Base-by-base conservation (phyloP, 1,140 invertebrate species). In the Adelges cooleyi region DNA sequence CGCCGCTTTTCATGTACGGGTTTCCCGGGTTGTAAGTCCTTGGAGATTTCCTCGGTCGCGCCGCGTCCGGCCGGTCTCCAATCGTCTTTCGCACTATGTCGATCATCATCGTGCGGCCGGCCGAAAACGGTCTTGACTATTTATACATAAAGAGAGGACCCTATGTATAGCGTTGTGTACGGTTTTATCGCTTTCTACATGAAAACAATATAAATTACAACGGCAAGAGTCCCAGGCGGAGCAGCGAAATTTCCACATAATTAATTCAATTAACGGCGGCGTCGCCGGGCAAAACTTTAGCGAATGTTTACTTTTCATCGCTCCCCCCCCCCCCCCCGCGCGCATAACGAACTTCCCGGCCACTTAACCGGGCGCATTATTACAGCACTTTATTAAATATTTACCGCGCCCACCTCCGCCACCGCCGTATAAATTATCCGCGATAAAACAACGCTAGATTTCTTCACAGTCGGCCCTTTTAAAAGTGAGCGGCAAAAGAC, bases 231-330 rank as follows among this genome's bases (percentile, higher is more conserved):
- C 40, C 44, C 13, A 11, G 17, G 10, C 25, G 25, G 42, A 44
- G 54, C n/a, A 44, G 54, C n/a, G 17, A 62, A 62, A 62, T 62
- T 62, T 48, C 42, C 56, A 46, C 56, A 48, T 48, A 62, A 62
- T 62, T 62, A 62, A 62, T 62, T 62, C 23, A 44, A 59, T 59
- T 59, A 59, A 27, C n/a, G 40, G 40, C 3, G 33, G 2, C 15
- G 8, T 3, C 52, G 54, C 3, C 10, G 11, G 10, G 38, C 42
- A 62, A 62, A 62, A 62, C 38, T 62, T 62, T 62, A 15, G 13
- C 56, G 13, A 36, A 33, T 62, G 42, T 62, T 62, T 62, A 62
- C 56, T 62, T 48, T 62, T 62, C 40, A 29, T 44, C 38, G 54
- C 23, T 10, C 54, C 40, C 11, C 29, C 13, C 54, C 20, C 27